Evolutionary conservation across 2,113 vertebrate genomes (phyloP).

Genomic region (Petaurus breviceps): DNA sequence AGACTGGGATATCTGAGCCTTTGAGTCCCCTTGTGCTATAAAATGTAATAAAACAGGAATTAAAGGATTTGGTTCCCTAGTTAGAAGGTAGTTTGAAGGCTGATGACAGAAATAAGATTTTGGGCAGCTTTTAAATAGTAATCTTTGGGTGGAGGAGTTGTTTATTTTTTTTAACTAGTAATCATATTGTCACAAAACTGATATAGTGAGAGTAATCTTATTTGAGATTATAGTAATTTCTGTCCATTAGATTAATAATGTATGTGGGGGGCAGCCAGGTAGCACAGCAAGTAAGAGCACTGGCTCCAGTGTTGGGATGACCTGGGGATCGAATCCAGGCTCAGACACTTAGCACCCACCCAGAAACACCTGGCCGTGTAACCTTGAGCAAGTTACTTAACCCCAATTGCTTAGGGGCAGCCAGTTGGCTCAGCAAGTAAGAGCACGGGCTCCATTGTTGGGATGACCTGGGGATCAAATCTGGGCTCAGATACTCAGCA

Average conservation of each 20-base stretch:
- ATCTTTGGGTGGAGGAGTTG: not conserved
- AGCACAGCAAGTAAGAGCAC: too few relatives aligned
- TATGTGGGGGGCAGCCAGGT: too few relatives aligned
- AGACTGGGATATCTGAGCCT: not conserved
- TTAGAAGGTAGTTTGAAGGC: not conserved
- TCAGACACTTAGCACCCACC: too few relatives aligned
- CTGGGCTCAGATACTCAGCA: too few relatives aligned
- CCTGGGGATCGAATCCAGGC: too few relatives aligned
- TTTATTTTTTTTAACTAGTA: slow-evolving; percentile 35
- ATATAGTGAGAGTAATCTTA: slow-evolving; percentile 37
- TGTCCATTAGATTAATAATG: slow-evolving; percentile 46
- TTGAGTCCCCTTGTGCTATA: slow-evolving; percentile 36
- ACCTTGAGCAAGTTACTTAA: too few relatives aligned
- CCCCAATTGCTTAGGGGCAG: too few relatives aligned
- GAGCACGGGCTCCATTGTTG: too few relatives aligned
- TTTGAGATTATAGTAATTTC: slow-evolving; percentile 16
- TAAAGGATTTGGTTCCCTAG: slow-evolving; percentile 42
- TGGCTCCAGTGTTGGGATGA: too few relatives aligned
- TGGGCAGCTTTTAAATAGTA: not conserved
- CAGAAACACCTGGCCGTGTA: too few relatives aligned
- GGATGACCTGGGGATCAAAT: too few relatives aligned
- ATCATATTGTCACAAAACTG: slow-evolving; percentile 12
- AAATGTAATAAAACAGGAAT: slow-evolving; percentile 19
- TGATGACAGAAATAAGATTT: not conserved
- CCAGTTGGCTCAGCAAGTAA: too few relatives aligned